Evolutionary conservation across 2,888 invertebrate species (phyloP).

Genomic region (Mallateleia sp.): DNA sequence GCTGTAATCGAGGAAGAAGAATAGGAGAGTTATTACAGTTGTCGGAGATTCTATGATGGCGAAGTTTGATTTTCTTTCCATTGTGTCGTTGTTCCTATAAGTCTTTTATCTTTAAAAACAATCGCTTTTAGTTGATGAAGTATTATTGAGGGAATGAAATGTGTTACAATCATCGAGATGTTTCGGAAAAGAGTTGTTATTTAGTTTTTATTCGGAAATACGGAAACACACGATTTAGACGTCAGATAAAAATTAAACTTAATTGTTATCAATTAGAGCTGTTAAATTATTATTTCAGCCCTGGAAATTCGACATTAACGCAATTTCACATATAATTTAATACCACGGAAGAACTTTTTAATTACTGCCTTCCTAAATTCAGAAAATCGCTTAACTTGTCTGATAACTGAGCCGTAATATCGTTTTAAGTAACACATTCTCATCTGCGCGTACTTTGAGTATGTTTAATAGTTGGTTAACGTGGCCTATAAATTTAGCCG

Average conservation of each 20-base stretch:
- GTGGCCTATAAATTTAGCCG: conserved; percentile 26
- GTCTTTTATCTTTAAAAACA: conserved; percentile 70
- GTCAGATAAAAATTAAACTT: too few species aligned
- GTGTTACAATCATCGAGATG: not conserved
- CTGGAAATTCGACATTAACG: too few species aligned
- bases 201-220: too few species aligned
- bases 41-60: conserved; percentile 65
- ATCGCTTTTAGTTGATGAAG: conserved; percentile 56
- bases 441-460: conserved; percentile 22
- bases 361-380: conserved; percentile 42
- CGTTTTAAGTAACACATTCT: conserved; percentile 55
- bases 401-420: conserved; percentile 26
- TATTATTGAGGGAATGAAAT: conserved; percentile 57
- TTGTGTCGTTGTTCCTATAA: conserved; percentile 63
- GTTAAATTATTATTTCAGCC: too few species aligned
- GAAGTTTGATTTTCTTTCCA: conserved; percentile 75
- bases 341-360: conserved; percentile 11
- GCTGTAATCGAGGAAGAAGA: conserved; percentile 69
- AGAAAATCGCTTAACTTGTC: conserved; percentile 33
- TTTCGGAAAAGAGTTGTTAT: too few species aligned
- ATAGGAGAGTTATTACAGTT: conserved; percentile 73
- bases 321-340: conserved; percentile 1
- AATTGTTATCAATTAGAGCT: too few species aligned
- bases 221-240: too few species aligned
- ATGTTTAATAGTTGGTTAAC: conserved; percentile 52